phyloP scores from a whole-genome alignment of 2,113 vertebrate species.

The Thinocorus orbignyianus region DNA sequence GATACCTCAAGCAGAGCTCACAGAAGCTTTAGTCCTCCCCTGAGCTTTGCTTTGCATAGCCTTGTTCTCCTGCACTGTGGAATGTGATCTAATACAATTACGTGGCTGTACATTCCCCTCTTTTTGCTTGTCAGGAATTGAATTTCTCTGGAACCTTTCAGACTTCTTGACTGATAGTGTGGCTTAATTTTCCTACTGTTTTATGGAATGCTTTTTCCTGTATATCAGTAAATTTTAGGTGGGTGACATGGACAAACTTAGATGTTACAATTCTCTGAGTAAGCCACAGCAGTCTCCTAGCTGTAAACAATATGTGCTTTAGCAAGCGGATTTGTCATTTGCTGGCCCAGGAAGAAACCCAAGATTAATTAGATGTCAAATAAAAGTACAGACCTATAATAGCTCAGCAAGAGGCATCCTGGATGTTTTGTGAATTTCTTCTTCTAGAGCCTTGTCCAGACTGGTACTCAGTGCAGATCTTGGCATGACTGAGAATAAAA shows the following conservation, averaged over 20 bases:
- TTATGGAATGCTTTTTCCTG: background rate
- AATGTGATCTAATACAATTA: background rate
- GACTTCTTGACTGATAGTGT: background rate
- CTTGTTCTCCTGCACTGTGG: background rate
- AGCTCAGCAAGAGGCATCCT: background rate
- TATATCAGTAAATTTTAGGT: background rate
- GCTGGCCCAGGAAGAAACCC: background rate
- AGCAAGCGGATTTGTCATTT: background rate
- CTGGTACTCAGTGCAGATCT: background rate
- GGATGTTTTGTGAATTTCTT: background rate
- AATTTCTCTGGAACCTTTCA: background rate
- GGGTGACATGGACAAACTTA: background rate
- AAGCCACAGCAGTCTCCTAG: background rate
- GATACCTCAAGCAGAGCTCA: background rate
- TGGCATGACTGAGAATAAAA: slow-evolving; percentile 9
- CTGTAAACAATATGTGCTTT: background rate
- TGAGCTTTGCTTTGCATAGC: background rate
- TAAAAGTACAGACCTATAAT: background rate
- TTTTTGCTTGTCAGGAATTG: background rate
- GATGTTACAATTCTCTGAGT: background rate
- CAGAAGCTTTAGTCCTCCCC: background rate
- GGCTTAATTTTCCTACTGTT: background rate
- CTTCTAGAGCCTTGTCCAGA: background rate
- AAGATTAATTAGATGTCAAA: background rate
- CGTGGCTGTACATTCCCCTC: background rate